These are phyloP conservation scores for Phortica variegata DNA, from an alignment of 1,140 invertebrate genomes.

Conservation along the genomic window DNA sequence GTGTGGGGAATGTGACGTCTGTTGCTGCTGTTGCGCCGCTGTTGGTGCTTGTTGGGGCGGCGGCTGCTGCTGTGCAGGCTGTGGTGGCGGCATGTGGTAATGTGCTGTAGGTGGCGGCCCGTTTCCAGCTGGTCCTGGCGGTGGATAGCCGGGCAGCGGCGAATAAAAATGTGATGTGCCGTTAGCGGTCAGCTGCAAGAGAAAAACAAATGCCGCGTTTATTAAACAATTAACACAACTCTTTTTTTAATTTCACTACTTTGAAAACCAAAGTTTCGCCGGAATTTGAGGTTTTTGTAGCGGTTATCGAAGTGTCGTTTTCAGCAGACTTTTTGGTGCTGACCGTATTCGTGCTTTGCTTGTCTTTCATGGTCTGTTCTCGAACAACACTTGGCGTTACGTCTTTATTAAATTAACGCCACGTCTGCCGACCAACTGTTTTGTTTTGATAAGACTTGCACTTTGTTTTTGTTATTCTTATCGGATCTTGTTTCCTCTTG, in stretches of 20 bases:
- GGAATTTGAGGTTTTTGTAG: neutral
- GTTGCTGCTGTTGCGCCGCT: slow-evolving; percentile 30
- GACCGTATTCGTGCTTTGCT: no score
- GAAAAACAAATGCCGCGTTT: neutral
- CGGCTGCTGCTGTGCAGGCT: slow-evolving; percentile 30
- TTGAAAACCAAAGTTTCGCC: neutral
- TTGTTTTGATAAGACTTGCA: no score
- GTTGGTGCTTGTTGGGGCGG: slow-evolving; percentile 35
- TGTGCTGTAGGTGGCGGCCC: slow-evolving; percentile 64
- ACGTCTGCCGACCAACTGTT: no score
- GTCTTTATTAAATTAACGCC: no score
- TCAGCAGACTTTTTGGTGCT: no score
- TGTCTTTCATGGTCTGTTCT: no score
- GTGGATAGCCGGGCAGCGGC: slow-evolving; percentile 60
- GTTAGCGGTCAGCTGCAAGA: slow-evolving; percentile 56
- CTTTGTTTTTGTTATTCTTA: no score
- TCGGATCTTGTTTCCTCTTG: no score
- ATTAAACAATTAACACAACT: neutral
- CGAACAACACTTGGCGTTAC: no score
- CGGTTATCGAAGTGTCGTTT: neutral
- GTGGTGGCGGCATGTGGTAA: slow-evolving; percentile 33
- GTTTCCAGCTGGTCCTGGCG: slow-evolving; percentile 59
- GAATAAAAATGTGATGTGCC: slow-evolving; percentile 60
- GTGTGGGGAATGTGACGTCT: slow-evolving; percentile 58
- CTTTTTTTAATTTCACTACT: neutral